A percentile compares a stretch with the other conserved stretches of the same genome.
Evolutionary conservation across 2,113 vertebrate genomes (phyloP).

Genomic region (Chaetops frenatus): DNA sequence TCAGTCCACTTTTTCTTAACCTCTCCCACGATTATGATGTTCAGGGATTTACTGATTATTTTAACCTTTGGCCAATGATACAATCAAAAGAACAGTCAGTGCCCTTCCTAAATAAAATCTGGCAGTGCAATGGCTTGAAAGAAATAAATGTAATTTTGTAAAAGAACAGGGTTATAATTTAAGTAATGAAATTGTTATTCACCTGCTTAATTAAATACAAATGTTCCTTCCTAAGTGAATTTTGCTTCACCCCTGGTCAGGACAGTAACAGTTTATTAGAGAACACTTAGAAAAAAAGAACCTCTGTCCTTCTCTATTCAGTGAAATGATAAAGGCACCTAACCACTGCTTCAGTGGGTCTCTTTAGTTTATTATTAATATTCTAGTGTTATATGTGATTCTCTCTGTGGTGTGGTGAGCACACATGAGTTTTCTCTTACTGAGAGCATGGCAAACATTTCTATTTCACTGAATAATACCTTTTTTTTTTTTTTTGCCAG

Average conservation of each 20-base stretch:
- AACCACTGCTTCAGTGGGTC: not conserved
- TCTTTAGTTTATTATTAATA: not conserved
- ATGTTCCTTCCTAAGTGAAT: not conserved
- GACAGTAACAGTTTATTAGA: not conserved
- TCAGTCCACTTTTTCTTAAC: not conserved
- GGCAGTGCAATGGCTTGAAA: accelerated
- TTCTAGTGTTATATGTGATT: not conserved
- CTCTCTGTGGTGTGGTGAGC: not conserved
- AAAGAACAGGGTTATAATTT: not conserved
- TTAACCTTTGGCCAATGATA: not conserved
- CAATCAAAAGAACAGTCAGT: not conserved
- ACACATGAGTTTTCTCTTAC: not conserved
- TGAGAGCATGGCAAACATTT: not conserved
- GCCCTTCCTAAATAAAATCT: not conserved
- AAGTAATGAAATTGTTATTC: not conserved
- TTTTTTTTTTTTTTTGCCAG: not conserved
- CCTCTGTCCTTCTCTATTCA: not conserved
- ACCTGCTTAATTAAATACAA: not conserved
- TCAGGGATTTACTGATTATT: not conserved
- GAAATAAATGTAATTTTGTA: not conserved
- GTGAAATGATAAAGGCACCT: not conserved
- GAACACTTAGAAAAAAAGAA: not conserved
- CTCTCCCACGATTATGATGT: not conserved
- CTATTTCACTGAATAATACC: not conserved
- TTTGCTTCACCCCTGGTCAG: not conserved